phyloP scores from a whole-genome alignment of 1,140 invertebrate species.

The Heterodera carotae region DNA sequence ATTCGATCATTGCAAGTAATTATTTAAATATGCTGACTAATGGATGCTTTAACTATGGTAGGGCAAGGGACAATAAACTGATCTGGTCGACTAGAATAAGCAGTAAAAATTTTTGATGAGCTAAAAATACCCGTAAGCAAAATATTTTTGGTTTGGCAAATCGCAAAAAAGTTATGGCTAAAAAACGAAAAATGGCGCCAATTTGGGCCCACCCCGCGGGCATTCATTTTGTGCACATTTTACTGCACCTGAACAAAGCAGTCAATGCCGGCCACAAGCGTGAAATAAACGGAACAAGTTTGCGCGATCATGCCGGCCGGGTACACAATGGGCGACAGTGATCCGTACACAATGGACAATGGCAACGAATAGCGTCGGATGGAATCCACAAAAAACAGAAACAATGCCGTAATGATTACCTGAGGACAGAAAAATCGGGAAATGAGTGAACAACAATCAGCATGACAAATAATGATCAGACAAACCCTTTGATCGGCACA shows the following conservation, averaged over 20 bases:
- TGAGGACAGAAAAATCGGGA: background rate
- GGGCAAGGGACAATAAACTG: no score
- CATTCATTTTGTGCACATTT: no score
- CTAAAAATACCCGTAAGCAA: no score
- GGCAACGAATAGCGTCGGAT: slow-evolving; percentile 58
- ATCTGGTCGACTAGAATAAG: no score
- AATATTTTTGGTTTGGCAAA: background rate
- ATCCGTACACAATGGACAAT: slow-evolving; percentile 51
- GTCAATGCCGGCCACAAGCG: slow-evolving; percentile 59
- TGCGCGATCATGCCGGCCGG: slow-evolving; percentile 63
- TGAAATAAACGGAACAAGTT: slow-evolving; percentile 65
- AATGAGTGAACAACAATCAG: background rate
- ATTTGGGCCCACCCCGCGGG: no score
- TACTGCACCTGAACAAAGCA: slow-evolving; percentile 61
- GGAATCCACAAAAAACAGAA: slow-evolving; percentile 60
- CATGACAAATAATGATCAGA: background rate
- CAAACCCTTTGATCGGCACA: background rate
- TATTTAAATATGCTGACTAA: background rate
- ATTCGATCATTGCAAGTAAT: background rate
- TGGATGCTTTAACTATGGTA: no score
- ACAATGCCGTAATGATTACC: slow-evolving; percentile 54
- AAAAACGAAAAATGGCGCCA: background rate
- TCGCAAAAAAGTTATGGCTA: no score
- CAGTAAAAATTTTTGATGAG: no score
- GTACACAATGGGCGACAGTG: slow-evolving; percentile 58